Conservation (phyloP, 1,140 invertebrate genomes). For the Onthophagus taurus region DNA sequence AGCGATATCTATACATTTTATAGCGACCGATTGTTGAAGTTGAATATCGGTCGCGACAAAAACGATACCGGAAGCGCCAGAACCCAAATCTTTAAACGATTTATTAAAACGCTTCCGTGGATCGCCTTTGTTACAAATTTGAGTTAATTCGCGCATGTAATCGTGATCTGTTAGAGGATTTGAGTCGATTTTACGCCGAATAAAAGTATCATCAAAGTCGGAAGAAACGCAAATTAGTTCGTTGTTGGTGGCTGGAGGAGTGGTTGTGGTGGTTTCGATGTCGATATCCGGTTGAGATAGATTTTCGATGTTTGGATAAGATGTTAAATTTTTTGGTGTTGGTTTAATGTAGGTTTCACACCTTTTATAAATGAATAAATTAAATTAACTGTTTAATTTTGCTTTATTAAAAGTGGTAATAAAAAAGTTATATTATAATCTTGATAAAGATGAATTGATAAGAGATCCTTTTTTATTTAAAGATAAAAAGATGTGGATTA, state of each 20-base stretch:
- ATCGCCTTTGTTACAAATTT: constrained; percentile 67
- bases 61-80: constrained; percentile 82
- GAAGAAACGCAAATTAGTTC: no score
- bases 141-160: constrained; percentile 74
- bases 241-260: constrained; percentile 18
- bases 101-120: constrained; percentile 71
- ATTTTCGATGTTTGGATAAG: constrained; percentile 16
- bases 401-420: no score
- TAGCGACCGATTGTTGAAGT: constrained; percentile 73
- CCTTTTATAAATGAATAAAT: no score
- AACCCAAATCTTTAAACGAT: constrained; percentile 76
- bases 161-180: constrained; percentile 56
- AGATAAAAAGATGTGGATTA: no score
- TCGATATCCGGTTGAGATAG: constrained; percentile 9
- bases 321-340: no score
- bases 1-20: constrained; percentile 91
- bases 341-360: no score
- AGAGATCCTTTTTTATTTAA: no score
- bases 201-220: no score
- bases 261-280: constrained; percentile 1
- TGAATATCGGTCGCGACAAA: constrained; percentile 79
- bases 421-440: no score
- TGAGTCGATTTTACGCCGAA: constrained; percentile 40
- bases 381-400: no score
- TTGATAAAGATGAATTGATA: no score